These are phyloP conservation scores for Pseudachorutes palmiensis DNA, from an alignment of 1,140 invertebrate species.

Conservation along the genomic window DNA sequence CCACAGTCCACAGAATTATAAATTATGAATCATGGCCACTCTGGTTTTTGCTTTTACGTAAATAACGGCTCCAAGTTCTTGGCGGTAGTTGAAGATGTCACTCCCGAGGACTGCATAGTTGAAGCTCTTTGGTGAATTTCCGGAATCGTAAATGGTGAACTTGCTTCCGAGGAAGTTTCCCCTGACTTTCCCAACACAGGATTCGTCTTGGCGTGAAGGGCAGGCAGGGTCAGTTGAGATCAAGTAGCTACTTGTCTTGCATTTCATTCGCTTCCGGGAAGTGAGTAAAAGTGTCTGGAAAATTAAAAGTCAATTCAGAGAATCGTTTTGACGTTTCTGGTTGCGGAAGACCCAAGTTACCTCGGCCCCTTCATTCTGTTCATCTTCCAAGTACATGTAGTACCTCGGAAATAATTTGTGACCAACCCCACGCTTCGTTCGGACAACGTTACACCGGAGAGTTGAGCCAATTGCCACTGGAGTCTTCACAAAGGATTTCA, in stretches of 20 bases:
- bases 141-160: slow-evolving; percentile 91
- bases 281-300: slow-evolving; percentile 77
- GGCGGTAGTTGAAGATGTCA: slow-evolving; percentile 50
- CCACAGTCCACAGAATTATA: slow-evolving; percentile 5
- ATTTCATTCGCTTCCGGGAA: slow-evolving; percentile 94
- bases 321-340: not conserved
- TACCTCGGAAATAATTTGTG: slow-evolving; percentile 93
- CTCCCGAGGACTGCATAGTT: slow-evolving; percentile 42
- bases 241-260: slow-evolving; percentile 93
- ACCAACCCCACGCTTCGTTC: slow-evolving; percentile 95
- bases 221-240: slow-evolving; percentile 97
- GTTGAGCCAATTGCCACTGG: slow-evolving; percentile 83
- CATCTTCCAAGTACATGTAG: slow-evolving; percentile 89
- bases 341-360: not conserved
- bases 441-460: slow-evolving; percentile 90
- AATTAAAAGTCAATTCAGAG: not conserved
- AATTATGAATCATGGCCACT: not conserved
- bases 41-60: slow-evolving; percentile 58
- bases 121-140: slow-evolving; percentile 54
- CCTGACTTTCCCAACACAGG: slow-evolving; percentile 86
- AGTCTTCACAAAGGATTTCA: slow-evolving; percentile 81
- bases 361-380: slow-evolving; percentile 65
- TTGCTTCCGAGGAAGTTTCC: slow-evolving; percentile 94
- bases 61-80: slow-evolving; percentile 84
- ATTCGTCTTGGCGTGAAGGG: slow-evolving; percentile 80